These are phyloP conservation scores for Lochmaea crataegi DNA, from an alignment of 2,888 invertebrate genomes.

Conservation along the genomic window DNA sequence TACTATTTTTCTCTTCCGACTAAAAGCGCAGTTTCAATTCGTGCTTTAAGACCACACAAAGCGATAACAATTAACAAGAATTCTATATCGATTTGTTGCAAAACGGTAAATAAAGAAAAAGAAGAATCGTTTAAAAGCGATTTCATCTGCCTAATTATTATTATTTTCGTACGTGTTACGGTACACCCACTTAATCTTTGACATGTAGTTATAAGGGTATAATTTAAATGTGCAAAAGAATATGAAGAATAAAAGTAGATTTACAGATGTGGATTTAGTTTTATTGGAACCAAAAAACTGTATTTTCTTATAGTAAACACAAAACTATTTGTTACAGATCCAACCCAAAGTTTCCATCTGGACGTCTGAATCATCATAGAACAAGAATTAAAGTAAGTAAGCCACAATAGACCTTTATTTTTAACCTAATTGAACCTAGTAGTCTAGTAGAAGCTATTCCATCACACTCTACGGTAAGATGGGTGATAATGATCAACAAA, in stretches of 20 bases:
- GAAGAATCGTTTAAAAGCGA: conserved; percentile 51
- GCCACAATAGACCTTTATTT: no score
- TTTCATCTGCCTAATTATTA: conserved; percentile 57
- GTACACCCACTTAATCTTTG: conserved; percentile 58
- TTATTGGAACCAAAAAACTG: background rate
- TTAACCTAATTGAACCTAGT: no score
- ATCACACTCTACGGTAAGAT: no score
- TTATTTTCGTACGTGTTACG: conserved; percentile 58
- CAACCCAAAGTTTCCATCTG: no score
- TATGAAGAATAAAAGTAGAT: conserved; percentile 33
- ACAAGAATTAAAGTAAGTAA: no score
- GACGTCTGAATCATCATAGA: no score
- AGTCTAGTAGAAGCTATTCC: no score
- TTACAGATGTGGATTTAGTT: conserved; percentile 2
- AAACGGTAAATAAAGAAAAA: conserved; percentile 47
- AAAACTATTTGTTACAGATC: no score
- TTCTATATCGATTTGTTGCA: conserved; percentile 54
- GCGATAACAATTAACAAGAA: conserved; percentile 57
- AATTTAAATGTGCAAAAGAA: conserved; percentile 50
- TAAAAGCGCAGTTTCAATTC: conserved; percentile 51
- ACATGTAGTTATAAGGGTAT: conserved; percentile 53
- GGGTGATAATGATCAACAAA: no score
- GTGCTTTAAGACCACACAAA: conserved; percentile 55
- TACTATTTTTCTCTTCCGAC: conserved; percentile 47
- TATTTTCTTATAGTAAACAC: background rate